A percentile compares a stretch with the other conserved stretches of the same genome.
Conservation (phyloP, 2,888 invertebrate species). For the Fragum sueziense region DNA sequence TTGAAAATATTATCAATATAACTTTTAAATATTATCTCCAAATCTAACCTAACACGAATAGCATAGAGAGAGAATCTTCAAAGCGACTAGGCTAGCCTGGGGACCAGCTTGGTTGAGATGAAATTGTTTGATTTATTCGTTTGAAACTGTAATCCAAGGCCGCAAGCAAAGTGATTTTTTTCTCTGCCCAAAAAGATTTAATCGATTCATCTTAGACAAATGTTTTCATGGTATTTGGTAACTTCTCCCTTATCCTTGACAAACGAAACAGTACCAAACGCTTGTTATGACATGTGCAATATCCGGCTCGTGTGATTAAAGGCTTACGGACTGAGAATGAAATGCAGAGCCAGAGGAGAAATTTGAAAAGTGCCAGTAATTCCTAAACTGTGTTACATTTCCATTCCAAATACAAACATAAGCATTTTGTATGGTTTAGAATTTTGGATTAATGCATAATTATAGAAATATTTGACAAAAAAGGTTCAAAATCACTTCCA, state of each 20-base stretch:
- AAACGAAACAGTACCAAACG: too few relatives aligned
- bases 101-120: not conserved
- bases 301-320: too few relatives aligned
- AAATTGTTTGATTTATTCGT: slow-evolving; percentile 14
- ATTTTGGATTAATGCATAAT: too few relatives aligned
- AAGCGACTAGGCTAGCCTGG: slow-evolving; percentile 6
- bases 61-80: slow-evolving; percentile 1
- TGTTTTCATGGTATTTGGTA: not conserved
- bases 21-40: slow-evolving; percentile 24
- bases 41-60: slow-evolving; percentile 27
- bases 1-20: slow-evolving; percentile 51
- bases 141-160: slow-evolving; percentile 20
- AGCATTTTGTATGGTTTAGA: too few relatives aligned
- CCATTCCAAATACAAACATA: too few relatives aligned
- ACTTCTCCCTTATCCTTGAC: not conserved
- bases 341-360: too few relatives aligned
- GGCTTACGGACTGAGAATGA: too few relatives aligned
- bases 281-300: too few relatives aligned
- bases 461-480: too few relatives aligned
- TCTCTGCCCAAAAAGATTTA: not conserved
- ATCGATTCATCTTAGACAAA: not conserved
- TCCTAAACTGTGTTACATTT: too few relatives aligned
- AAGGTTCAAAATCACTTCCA: too few relatives aligned
- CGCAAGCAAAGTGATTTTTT: slow-evolving; percentile 2
- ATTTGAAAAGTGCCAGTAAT: too few relatives aligned